Base-by-base conservation (phyloP, 2,797 vertebrate species). In the Sciurus carolinensis region DNA sequence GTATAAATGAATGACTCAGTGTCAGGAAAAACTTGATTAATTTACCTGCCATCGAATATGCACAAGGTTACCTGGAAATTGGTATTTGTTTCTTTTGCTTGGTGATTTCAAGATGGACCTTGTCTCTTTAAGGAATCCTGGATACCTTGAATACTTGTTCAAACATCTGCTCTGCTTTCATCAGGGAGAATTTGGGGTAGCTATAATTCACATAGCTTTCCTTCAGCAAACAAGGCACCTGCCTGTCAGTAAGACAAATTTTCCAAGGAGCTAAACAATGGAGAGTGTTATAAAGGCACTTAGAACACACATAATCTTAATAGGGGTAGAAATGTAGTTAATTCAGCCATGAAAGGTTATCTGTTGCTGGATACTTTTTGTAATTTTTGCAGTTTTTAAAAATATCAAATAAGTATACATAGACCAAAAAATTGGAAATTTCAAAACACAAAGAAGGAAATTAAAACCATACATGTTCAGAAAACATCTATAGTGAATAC, bases 21-120 rank as follows among this genome's bases (percentile, higher is more conserved):
- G 91, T 92, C 44, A 83, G 90, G 50, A 96, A 97, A 39, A 83
- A 79, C 94, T 97, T 97, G 91, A 97, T 97, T 97, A 96, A 96
- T 96, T 90, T 87, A 91, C 87, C 94, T 81, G 97, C 89, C 47
- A 17, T 76, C 75, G 95, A 57, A 97, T 98, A 97, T 98, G 76
- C 52, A 84, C 94, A 50, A 95, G 64, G 90, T 97, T 97, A 95
- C 96, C 97, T 98, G 96, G 86, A 94, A 95, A 95, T 96, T 96
- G 95, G 79, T 97, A 82, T 94, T 96, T 76, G 75, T 97, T 30
- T 97, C 91, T 86, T 95, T 96, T 73, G 76, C 77, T 96, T 95
- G 88, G 98, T 98, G 93, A 94, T 89, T 98, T 98, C 97, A 98
- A 98, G 95, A 96, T 98, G 96, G 82, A 6, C 36, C 17, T 89